Evolutionary conservation across 2,797 vertebrate species (phyloP).

Genomic region (Poliocrania exsul): DNA sequence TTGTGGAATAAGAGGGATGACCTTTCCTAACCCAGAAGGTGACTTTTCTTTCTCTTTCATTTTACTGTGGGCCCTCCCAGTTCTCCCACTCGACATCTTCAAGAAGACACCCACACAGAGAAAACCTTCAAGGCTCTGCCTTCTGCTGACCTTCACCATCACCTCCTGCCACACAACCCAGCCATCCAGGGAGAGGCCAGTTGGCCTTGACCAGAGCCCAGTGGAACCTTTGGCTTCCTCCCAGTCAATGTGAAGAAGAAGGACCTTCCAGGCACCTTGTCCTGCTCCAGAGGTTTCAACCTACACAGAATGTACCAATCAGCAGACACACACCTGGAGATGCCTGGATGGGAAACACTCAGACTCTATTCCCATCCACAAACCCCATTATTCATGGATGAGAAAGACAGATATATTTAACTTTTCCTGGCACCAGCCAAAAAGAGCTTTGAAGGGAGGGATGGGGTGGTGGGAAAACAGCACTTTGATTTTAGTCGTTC

Average conservation of each 20-base stretch:
- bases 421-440: background rate
- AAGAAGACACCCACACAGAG: fast-evolving
- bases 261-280: background rate
- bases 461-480: background rate
- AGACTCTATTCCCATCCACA: background rate
- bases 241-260: background rate
- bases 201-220: background rate
- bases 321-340: background rate
- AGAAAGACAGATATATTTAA: background rate
- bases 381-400: background rate
- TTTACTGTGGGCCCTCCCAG: background rate
- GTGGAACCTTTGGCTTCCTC: background rate
- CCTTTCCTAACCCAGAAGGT: background rate
- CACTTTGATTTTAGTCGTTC: background rate
- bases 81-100: background rate
- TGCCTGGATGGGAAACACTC: background rate
- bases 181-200: background rate
- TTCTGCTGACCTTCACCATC: background rate
- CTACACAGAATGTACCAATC: fast-evolving
- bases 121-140: background rate
- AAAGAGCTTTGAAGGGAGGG: background rate
- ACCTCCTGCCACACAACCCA: background rate
- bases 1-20: background rate
- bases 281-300: background rate
- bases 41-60: background rate